Evolutionary conservation across 2,797 vertebrate genomes (phyloP), one percentile per base, ranked within the genome.

Genomic region (Lutjanus argentimaculatus): DNA sequence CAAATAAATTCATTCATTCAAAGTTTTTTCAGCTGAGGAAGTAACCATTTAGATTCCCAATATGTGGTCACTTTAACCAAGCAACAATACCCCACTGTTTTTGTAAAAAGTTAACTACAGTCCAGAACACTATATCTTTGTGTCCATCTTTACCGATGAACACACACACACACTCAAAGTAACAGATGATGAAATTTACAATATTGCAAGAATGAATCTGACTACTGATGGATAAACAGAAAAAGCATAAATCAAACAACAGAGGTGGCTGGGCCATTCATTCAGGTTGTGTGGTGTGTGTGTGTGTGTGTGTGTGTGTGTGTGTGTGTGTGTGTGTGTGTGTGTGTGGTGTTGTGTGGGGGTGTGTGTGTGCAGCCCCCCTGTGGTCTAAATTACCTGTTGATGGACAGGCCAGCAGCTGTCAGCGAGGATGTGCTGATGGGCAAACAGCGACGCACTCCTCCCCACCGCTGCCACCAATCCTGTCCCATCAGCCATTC

Each of bases 401-500:
- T 94, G 91, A 95, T 49, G 70, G 95, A 92, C 77, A 69, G 66
- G 79, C 59, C 49, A 16, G 45, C 40, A 79, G 70, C 79, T 82
- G 87, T 88, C 82, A 82, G 76, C 67, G 63, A 88, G 85, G 90
- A 93, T 87, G 91, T 88, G 90, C 76, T 85, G 93, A 90, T 51
- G 77, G 86, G 75, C 14, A 19, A 67, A 63, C 71, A 73, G 63
- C 46, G 67, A 75, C 12, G 6, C 64, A 46, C 86, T 79, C 78
- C 79, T 61, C 61, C 74, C 57, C 45, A 62, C 58, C 52, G 67
- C 79, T 65, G 12, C 86, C 86, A 75, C 70, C 68, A 56, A 57
- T 75, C 69, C 58, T 17, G 15, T 75, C 69, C 75, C 67, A 76
- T 77, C 79, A 79, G 36, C 43, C 22, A 3, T 8, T 46, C 22